Evolutionary conservation across 2,888 invertebrate genomes (phyloP), one percentile per base, ranked within the genome.

Genomic region (Eucera pruinosa): DNA sequence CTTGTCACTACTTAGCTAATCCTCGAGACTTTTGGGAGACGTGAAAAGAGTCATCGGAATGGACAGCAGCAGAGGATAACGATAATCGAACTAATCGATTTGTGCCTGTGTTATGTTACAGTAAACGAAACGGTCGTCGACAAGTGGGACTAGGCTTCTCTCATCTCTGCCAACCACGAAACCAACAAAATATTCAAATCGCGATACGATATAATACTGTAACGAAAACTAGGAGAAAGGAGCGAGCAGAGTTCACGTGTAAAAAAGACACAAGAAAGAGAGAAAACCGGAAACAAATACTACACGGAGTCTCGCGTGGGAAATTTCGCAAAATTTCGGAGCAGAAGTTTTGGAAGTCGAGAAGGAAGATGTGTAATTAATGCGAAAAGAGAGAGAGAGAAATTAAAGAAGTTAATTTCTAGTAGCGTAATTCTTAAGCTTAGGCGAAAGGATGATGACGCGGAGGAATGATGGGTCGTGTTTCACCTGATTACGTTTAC

Each of bases 81-180:
- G n/a, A n/a, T n/a, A 30, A 23, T 33, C 11, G 41, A 55, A 73
- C 55, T 84, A 82, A 84, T 78, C 45, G 78, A 47, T 64, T 73
- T 70, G 62, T 81, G 60, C 60, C 75, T 88, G 71, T 87, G 80
- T 88, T 88, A 82, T 89, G 90, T 90, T 90, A 66, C 89, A 89
- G 89, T 88, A 86, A 79, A 68, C 82, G 87, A 86, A 73, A 82
- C 77, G 80, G 86, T 88, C 80, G 83, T 88, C 85, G 86, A 87
- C 82, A 85, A 86, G 84, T 86, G 89, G 86, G 27, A 23, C 52
- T 69, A 75, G 74, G 74, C 77, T 61, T 54, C 1, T 68, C 64
- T 52, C 58, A 71, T 30, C 41, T 47, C 47, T 58, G 60, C 60
- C 73, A 67, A 50, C 60, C 74, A 52, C 2, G 27, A 25, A 20